phyloP scores from a whole-genome alignment of 2,888 invertebrate genomes.

The Acleris cristana region DNA sequence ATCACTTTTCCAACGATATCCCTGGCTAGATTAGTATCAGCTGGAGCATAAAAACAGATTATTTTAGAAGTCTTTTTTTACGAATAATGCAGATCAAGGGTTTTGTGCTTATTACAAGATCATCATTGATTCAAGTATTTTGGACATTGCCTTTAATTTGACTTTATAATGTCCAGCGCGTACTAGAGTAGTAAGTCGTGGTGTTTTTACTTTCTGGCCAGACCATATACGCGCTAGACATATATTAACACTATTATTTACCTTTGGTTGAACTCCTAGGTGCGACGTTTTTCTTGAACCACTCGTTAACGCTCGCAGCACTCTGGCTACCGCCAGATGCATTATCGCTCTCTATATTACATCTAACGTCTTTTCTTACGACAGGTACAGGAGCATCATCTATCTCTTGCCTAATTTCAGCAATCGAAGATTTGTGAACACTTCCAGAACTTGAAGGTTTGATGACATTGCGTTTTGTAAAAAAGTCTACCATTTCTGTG shows the following conservation, averaged over 20 bases:
- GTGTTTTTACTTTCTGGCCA: no score
- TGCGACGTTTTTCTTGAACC: conserved; percentile 55
- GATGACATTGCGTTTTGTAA: neutral
- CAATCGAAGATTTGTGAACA: neutral
- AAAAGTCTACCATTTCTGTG: neutral
- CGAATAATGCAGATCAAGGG: no score
- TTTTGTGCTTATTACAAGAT: no score
- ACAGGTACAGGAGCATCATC: conserved; percentile 8
- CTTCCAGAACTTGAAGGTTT: conserved; percentile 1
- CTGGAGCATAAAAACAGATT: conserved; percentile 44
- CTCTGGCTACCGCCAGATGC: conserved; percentile 49
- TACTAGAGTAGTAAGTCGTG: no score
- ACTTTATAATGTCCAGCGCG: no score
- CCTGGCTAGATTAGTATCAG: conserved; percentile 41
- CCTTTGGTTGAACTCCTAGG: conserved; percentile 43
- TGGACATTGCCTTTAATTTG: no score
- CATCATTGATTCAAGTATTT: neutral
- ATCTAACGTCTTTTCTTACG: conserved; percentile 8
- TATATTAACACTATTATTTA: conserved; percentile 35
- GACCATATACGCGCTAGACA: no score
- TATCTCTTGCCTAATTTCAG: neutral
- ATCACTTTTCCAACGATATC: conserved; percentile 55
- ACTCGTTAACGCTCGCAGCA: conserved; percentile 56
- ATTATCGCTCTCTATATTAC: conserved; percentile 46
- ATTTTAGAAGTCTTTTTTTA: no score